Evolutionary conservation across 2,888 invertebrate genomes (phyloP).

Genomic region (Nomada lathburiana): DNA sequence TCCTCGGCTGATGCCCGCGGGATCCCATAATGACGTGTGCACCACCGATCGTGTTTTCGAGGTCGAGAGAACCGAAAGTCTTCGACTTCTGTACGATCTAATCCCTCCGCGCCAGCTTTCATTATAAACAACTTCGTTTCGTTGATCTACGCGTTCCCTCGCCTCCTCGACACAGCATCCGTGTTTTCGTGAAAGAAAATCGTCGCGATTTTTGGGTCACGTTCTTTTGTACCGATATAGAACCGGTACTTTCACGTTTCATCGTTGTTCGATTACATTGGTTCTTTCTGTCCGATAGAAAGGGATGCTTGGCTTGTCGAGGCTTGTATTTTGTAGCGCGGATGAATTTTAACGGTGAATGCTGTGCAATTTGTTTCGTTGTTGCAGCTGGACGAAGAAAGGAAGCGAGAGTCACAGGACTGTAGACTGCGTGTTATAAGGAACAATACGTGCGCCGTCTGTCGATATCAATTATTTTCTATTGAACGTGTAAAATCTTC

Average conservation of each 20-base stretch:
- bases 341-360: no score
- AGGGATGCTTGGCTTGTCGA: background rate
- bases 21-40: slow-evolving; percentile 49
- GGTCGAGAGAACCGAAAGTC: slow-evolving; percentile 25
- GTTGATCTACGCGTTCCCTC: background rate
- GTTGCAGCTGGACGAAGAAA: no score
- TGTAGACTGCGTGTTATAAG: no score
- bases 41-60: slow-evolving; percentile 26
- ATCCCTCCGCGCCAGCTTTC: background rate
- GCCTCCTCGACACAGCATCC: background rate
- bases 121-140: background rate
- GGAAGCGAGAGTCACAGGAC: no score
- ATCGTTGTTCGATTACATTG: background rate
- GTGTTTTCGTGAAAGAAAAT: background rate
- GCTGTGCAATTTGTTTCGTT: no score
- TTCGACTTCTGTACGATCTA: slow-evolving; percentile 21
- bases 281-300: background rate
- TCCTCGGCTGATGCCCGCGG: slow-evolving; percentile 54
- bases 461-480: background rate
- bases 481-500: background rate
- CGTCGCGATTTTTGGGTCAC: slow-evolving; percentile 24
- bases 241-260: slow-evolving; percentile 54
- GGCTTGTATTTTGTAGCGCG: background rate
- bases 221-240: slow-evolving; percentile 25
- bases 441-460: background rate